A percentile compares a stretch with the other conserved stretches of the same genome.
Conservation (phyloP, 2,888 invertebrate species). For the Corbicula japonica region DNA sequence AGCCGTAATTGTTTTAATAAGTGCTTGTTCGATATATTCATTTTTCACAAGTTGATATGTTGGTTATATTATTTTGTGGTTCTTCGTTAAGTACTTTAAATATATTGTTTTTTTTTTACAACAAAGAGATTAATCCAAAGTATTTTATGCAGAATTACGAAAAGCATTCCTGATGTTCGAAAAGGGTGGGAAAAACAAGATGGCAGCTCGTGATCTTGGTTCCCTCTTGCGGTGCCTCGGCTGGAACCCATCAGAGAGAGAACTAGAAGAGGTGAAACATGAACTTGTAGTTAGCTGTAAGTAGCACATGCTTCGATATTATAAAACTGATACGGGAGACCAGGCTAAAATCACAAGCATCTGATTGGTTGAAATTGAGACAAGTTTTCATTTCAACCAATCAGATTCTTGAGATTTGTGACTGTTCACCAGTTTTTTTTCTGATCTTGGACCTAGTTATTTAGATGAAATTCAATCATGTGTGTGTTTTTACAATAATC, state of each 20-base stretch:
- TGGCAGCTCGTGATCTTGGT: conserved; percentile 78
- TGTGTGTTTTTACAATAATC: no score
- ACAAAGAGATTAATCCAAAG: not conserved
- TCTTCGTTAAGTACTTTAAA: no score
- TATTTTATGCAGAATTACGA: conserved; percentile 71
- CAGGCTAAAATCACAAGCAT: no score
- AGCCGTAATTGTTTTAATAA: not conserved
- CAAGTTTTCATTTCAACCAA: no score
- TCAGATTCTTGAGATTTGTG: not conserved
- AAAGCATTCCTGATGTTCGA: conserved; percentile 82
- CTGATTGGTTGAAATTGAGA: no score
- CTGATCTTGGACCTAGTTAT: not conserved
- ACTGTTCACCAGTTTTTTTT: not conserved
- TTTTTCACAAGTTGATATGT: not conserved
- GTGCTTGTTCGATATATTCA: not conserved
- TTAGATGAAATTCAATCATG: no score
- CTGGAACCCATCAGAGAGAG: conserved; percentile 82
- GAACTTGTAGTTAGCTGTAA: conserved; percentile 79
- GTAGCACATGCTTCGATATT: no score
- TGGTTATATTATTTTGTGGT: not conserved
- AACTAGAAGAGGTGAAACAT: conserved; percentile 80
- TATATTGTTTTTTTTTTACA: no score
- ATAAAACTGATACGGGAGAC: no score
- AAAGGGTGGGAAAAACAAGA: conserved; percentile 79
- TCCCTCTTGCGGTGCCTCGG: conserved; percentile 80